Percentiles rank a stretch among this genome's conserved stretches.
These are phyloP conservation scores for Pammene fasciana DNA, from an alignment of 2,888 invertebrate species.

Conservation along the genomic window DNA sequence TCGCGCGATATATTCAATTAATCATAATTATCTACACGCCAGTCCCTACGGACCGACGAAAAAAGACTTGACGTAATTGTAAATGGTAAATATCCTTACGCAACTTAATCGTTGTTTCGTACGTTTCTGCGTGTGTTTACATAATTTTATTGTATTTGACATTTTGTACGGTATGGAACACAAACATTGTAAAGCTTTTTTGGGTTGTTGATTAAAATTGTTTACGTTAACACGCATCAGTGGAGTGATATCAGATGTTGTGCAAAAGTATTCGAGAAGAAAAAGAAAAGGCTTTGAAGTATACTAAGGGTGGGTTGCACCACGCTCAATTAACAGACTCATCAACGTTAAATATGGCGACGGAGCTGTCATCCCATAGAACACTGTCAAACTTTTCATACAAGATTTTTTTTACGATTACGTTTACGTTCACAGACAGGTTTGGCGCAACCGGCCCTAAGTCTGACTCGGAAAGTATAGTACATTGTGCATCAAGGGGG, in stretches of 20 bases:
- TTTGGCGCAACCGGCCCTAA: too few species aligned
- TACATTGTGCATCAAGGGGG: too few species aligned
- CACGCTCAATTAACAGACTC: too few species aligned
- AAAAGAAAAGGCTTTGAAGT: too few species aligned
- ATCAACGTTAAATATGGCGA: too few species aligned
- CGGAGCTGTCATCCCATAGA: too few species aligned
- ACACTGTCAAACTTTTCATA: too few species aligned
- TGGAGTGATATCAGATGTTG: background rate
- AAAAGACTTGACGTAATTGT: slow-evolving; percentile 1
- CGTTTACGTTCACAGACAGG: too few species aligned
- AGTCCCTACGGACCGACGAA: background rate
- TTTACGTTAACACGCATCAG: background rate
- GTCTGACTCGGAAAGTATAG: too few species aligned
- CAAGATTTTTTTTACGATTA: too few species aligned
- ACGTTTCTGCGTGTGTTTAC: slow-evolving; percentile 9
- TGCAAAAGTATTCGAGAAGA: too few species aligned
- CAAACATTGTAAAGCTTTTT: background rate
- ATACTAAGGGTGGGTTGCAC: too few species aligned
- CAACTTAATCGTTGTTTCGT: slow-evolving; percentile 9
- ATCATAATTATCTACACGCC: background rate
- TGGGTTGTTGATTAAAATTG: background rate
- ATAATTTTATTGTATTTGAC: slow-evolving; percentile 21
- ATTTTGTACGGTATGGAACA: background rate
- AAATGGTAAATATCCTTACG: slow-evolving; percentile 8
- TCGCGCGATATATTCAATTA: slow-evolving; percentile 8